A percentile compares a stretch with the other conserved stretches of the same genome.
Conservation (phyloP, 1,140 invertebrate genomes). For the Sitodiplosis mosellana region DNA sequence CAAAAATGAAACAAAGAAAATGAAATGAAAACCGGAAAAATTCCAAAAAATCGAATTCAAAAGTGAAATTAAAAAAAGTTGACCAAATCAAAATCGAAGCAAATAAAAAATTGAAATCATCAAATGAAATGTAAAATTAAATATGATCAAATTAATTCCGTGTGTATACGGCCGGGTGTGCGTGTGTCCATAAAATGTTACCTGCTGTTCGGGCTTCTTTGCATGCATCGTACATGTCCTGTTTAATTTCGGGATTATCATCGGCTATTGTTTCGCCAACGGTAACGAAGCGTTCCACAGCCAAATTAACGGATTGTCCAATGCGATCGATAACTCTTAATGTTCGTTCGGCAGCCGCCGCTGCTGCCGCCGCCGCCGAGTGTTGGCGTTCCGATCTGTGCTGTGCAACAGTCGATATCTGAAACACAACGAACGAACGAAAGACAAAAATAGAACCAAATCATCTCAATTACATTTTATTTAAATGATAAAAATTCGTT, state of each 20-base stretch:
- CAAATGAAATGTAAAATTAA: not conserved
- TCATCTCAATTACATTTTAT: too few species aligned
- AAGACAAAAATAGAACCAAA: too few species aligned
- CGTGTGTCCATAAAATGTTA: slow-evolving; percentile 18
- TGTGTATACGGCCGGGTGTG: not conserved
- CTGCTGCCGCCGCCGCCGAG: slow-evolving; percentile 25
- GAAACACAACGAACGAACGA: too few species aligned
- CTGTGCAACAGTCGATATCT: slow-evolving; percentile 82
- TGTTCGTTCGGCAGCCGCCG: slow-evolving; percentile 29
- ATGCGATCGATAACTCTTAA: slow-evolving; percentile 71
- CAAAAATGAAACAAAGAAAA: too few species aligned
- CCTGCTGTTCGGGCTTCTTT: slow-evolving; percentile 89
- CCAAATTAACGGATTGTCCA: slow-evolving; percentile 86
- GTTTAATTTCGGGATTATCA: slow-evolving; percentile 90
- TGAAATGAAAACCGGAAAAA: too few species aligned
- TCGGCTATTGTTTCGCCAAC: slow-evolving; percentile 96
- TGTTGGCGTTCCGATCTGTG: slow-evolving; percentile 30
- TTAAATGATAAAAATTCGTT: too few species aligned
- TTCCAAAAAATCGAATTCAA: too few species aligned
- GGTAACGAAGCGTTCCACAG: slow-evolving; percentile 92
- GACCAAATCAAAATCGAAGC: too few species aligned
- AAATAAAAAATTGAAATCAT: too few species aligned
- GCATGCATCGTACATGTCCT: slow-evolving; percentile 95
- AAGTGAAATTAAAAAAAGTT: too few species aligned
- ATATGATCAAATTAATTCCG: not conserved